phyloP scores from a whole-genome alignment of 2,888 invertebrate species.

The Drosophila setosimentum region DNA sequence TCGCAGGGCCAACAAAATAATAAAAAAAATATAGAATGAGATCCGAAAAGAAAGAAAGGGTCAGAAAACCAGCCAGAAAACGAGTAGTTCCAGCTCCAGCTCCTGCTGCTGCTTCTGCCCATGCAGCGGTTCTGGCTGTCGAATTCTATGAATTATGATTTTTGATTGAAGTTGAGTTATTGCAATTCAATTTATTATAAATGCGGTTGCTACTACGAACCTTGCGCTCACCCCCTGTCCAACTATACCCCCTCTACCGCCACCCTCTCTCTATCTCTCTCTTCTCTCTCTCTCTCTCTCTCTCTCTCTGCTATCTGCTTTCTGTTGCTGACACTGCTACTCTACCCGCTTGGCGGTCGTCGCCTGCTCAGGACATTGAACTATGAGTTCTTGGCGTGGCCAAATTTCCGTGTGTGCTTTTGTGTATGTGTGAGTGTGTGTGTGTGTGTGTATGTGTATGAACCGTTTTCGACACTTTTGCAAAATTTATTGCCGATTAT shows the following conservation, averaged over 20 bases:
- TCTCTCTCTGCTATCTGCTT: neutral
- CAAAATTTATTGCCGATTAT: conserved; percentile 80
- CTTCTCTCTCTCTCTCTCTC: neutral
- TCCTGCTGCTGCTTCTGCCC: conserved; percentile 23
- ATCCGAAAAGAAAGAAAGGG: neutral
- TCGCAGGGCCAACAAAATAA: conserved; percentile 51
- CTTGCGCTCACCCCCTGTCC: conserved; percentile 17
- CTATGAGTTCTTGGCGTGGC: conserved; percentile 77
- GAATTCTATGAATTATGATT: conserved; percentile 84
- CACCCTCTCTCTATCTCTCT: conserved; percentile 1
- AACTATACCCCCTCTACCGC: neutral
- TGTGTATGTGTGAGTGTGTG: conserved; percentile 21
- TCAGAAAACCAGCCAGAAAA: conserved; percentile 7
- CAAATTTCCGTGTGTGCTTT: conserved; percentile 63
- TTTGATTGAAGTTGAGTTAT: conserved; percentile 85
- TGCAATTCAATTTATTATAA: conserved; percentile 83
- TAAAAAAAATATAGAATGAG: neutral
- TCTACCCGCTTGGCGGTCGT: conserved; percentile 23
- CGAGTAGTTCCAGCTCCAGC: conserved; percentile 3
- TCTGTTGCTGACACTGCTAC: conserved; percentile 35
- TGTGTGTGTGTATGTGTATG: conserved; percentile 49
- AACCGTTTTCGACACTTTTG: conserved; percentile 79
- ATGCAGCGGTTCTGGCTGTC: conserved; percentile 69
- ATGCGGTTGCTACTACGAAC: conserved; percentile 72
- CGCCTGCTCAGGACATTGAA: conserved; percentile 80